Evolutionary conservation across 1,140 invertebrate species (phyloP), one percentile per base, ranked within the genome.

Genomic region (Calephelis virginiensis): DNA sequence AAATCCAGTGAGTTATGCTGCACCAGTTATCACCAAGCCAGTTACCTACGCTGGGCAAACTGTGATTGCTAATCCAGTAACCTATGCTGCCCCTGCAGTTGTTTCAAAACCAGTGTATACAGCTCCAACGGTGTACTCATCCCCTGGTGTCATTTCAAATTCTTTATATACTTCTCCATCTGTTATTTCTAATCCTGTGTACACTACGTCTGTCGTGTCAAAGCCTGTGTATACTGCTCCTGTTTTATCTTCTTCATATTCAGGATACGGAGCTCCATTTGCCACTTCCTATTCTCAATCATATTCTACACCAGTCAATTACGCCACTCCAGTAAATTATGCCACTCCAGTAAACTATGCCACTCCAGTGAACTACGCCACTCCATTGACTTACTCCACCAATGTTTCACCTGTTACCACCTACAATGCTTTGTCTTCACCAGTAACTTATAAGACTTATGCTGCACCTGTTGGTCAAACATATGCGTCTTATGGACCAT

Each of bases 271-370:
- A n/a, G 5, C 53, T 38, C 28, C 53, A 59, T 12, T 59, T 5
- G 17, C 53, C n/a, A 37, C 53, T 59, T 59, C 53, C 1, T 59
- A 59, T 11, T 28, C 53, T 8, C 53, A 59, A 59, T 59, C 74
- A 64, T 73, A 81, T 60, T 76, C 71, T 49, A 75, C 76, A 50
- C 72, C 76, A n/a, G 59, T 74, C 6, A 74, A 69, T 28, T 63
- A 70, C 67, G 66, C 75, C 47, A 68, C 75, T 40, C 70, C 65
- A 7, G 48, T 67, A 12, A 61, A 59, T 56, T 73, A 81, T 56
- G 75, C 71, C 47, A 75, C 76, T 61, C 72, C 76, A n/a, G 59
- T 74, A 5, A 74, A 67, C 38, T 63, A 70, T 66, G 66, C 75
- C 47, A 68, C 75, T 40, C 70, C 76, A 17, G 59, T 74, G 9